phyloP scores from a whole-genome alignment of 2,888 invertebrate genomes.

The Drosophila leonis region DNA sequence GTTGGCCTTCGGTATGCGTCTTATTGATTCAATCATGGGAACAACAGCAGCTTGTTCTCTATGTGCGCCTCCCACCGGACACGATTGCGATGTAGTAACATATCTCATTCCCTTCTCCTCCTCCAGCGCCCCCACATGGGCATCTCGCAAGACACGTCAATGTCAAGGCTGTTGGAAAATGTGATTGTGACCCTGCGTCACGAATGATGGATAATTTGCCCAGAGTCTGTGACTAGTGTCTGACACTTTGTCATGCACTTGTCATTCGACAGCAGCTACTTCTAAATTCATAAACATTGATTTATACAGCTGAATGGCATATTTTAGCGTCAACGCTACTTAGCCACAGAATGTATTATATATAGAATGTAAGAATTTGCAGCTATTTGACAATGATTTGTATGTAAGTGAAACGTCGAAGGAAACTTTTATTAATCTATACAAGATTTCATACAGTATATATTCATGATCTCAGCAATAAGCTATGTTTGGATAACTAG shows the following conservation, averaged over 20 bases:
- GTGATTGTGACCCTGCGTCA: slow-evolving; percentile 44
- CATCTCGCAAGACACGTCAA: slow-evolving; percentile 41
- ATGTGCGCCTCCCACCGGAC: neutral
- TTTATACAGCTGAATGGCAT: slow-evolving; percentile 1
- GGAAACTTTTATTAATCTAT: neutral
- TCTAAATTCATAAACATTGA: slow-evolving; percentile 12
- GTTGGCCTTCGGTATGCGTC: slow-evolving; percentile 44
- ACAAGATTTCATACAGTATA: neutral
- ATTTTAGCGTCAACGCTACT: neutral
- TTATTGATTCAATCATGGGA: slow-evolving; percentile 75
- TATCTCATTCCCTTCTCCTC: neutral
- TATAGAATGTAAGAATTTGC: too few relatives aligned
- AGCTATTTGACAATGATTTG: neutral
- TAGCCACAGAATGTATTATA: neutral
- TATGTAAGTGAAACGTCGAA: too few relatives aligned
- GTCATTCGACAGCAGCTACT: slow-evolving; percentile 22
- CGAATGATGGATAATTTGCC: slow-evolving; percentile 54
- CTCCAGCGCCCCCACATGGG: neutral
- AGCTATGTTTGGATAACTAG: neutral
- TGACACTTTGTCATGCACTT: slow-evolving; percentile 42
- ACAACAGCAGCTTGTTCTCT: slow-evolving; percentile 60
- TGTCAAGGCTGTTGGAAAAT: slow-evolving; percentile 56
- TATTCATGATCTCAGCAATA: neutral
- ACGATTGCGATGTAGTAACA: slow-evolving; percentile 15
- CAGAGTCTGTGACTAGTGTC: slow-evolving; percentile 24